Evolutionary conservation across 2,113 vertebrate genomes (phyloP).

Genomic region (Gambusia affinis): DNA sequence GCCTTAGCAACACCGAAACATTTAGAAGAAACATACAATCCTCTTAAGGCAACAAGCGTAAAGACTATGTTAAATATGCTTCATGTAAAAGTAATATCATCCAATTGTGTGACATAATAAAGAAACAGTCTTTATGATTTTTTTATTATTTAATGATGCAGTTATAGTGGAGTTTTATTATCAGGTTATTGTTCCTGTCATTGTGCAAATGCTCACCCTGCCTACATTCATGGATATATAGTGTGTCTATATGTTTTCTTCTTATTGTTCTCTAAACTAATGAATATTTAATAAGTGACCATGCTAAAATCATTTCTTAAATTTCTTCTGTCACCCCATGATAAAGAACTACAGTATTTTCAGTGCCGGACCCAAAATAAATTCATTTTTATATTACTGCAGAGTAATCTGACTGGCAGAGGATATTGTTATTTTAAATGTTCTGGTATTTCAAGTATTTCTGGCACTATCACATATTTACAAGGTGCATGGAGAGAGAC

Average conservation of each 20-base stretch:
- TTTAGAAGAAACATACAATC: not conserved
- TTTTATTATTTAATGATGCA: not conserved
- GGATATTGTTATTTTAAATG: too few relatives aligned
- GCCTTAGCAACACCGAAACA: not conserved
- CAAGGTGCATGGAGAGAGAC: not conserved
- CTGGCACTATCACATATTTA: not conserved
- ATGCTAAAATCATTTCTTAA: not conserved
- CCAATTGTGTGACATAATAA: not conserved
- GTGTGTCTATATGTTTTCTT: not conserved
- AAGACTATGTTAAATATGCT: not conserved
- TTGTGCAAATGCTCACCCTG: not conserved
- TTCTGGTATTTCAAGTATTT: not conserved
- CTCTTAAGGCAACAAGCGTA: not conserved
- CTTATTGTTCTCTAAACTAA: not conserved
- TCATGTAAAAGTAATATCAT: not conserved
- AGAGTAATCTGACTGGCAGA: too few relatives aligned
- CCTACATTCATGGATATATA: not conserved
- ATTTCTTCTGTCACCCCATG: not conserved
- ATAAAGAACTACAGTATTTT: not conserved
- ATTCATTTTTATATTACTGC: not conserved
- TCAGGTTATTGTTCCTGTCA: not conserved
- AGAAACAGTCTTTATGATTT: not conserved
- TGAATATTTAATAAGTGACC: not conserved
- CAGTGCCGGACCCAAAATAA: not conserved
- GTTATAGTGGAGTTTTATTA: too few relatives aligned